Evolutionary conservation across 92 coral and sea anemone species (phyloP).

Genomic region (Plumapathes pennacea): DNA sequence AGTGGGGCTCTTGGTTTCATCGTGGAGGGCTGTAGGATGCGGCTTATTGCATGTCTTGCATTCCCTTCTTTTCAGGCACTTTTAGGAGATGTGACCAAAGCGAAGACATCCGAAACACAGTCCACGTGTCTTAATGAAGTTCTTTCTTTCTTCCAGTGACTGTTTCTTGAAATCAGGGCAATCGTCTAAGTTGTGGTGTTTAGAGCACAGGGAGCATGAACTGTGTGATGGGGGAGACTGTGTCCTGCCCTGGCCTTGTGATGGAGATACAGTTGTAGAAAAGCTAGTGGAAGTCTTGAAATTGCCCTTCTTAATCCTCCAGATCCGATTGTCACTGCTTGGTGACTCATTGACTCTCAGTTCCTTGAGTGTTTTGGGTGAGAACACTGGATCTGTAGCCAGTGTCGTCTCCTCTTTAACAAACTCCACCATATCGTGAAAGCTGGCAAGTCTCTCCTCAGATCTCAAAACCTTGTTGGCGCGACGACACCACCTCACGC

Average conservation of each 20-base stretch:
- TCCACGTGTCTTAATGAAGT: conserved; percentile 12
- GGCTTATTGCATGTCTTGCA: conserved; percentile 24
- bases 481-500: conserved; percentile 25
- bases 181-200: conserved; percentile 8
- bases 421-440: conserved; percentile 27
- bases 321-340: not conserved
- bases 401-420: conserved; percentile 30
- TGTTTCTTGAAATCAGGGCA: conserved; percentile 23
- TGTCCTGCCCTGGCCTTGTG: not conserved
- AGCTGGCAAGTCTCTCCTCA: conserved; percentile 4
- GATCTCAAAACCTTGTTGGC: conserved; percentile 20
- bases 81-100: conserved; percentile 31
- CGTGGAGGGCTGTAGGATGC: conserved; percentile 44
- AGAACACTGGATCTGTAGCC: conserved; percentile 42
- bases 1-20: conserved; percentile 25
- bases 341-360: conserved; percentile 1
- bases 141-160: conserved; percentile 21
- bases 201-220: conserved; percentile 8
- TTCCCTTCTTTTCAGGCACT: conserved; percentile 12
- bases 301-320: not conserved
- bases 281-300: conserved; percentile 3
- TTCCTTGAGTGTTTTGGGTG: conserved; percentile 31
- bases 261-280: not conserved
- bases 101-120: conserved; percentile 29
- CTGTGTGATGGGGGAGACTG: not conserved